Evolutionary conservation across 1,140 invertebrate species (phyloP).

Genomic region (Heliconius hewitsoni): DNA sequence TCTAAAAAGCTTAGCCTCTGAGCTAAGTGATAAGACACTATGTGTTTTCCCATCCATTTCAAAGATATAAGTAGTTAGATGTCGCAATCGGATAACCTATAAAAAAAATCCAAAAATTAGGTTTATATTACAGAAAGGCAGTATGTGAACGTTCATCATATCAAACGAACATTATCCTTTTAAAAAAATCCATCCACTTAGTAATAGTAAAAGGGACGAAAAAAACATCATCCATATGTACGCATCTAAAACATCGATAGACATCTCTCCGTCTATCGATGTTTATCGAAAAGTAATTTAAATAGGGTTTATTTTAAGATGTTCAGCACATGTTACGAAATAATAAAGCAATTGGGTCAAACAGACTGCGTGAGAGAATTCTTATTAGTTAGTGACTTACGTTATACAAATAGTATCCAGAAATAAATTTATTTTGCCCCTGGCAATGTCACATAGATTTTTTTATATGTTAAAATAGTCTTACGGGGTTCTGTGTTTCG

Average conservation of each 20-base stretch:
- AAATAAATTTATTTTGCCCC: slow-evolving; percentile 41
- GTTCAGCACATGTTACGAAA: slow-evolving; percentile 48
- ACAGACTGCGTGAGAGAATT: slow-evolving; percentile 51
- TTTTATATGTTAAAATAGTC: not conserved
- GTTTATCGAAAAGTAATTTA: slow-evolving; percentile 26
- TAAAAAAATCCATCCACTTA: not conserved
- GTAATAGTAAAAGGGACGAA: not conserved
- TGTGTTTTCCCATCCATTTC: not conserved
- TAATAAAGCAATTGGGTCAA: slow-evolving; percentile 48
- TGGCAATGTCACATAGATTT: slow-evolving; percentile 25
- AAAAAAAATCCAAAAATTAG: too few species aligned
- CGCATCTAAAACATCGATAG: too few species aligned
- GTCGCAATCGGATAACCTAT: not conserved
- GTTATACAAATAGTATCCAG: slow-evolving; percentile 33
- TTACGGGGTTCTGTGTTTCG: not conserved
- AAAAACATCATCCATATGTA: slow-evolving; percentile 23
- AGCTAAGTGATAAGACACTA: not conserved
- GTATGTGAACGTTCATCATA: too few species aligned
- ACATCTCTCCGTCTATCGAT: slow-evolving; percentile 8
- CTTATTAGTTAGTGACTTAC: slow-evolving; percentile 41
- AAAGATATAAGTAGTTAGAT: not conserved
- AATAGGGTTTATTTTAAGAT: slow-evolving; percentile 29
- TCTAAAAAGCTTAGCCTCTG: too few species aligned
- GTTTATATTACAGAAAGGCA: not conserved
- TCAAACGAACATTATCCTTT: too few species aligned